Percentiles rank a stretch among this genome's conserved stretches.
Evolutionary conservation across 1,140 invertebrate genomes (phyloP).

Genomic region (Zaprionus vittiger): DNA sequence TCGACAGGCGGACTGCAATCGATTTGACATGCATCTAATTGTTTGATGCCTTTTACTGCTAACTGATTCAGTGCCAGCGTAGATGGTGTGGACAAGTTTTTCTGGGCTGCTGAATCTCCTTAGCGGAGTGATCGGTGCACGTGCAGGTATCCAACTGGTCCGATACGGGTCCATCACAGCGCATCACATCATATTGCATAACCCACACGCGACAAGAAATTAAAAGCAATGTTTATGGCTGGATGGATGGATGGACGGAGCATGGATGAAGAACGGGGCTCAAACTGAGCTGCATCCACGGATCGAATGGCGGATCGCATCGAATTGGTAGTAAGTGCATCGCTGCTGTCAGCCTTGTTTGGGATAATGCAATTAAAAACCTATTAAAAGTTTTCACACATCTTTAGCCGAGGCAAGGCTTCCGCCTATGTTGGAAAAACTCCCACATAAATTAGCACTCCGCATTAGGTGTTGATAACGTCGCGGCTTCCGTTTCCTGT

Average conservation of each 20-base stretch:
- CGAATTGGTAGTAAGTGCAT: slow-evolving; percentile 33
- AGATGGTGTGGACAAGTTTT: slow-evolving; percentile 68
- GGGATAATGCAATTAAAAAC: slow-evolving; percentile 72
- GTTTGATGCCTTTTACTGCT: slow-evolving; percentile 75
- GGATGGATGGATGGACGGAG: not conserved
- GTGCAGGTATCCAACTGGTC: slow-evolving; percentile 58
- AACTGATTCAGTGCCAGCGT: slow-evolving; percentile 58
- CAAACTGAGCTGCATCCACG: slow-evolving; percentile 9
- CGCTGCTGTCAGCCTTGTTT: slow-evolving; percentile 62
- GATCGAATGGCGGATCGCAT: slow-evolving; percentile 23
- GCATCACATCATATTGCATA: slow-evolving; percentile 65
- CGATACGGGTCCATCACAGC: slow-evolving; percentile 15
- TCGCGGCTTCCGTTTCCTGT: slow-evolving; percentile 53
- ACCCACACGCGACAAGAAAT: slow-evolving; percentile 75
- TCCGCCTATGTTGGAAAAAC: slow-evolving; percentile 26
- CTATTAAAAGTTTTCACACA: slow-evolving; percentile 78
- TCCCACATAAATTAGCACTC: slow-evolving; percentile 77
- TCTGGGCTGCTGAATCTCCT: slow-evolving; percentile 45
- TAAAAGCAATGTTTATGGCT: slow-evolving; percentile 52
- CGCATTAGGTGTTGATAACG: slow-evolving; percentile 29
- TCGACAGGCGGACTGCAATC: slow-evolving; percentile 37
- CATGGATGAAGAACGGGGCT: slow-evolving; percentile 31
- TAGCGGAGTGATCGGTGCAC: slow-evolving; percentile 55
- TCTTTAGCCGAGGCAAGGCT: slow-evolving; percentile 17
- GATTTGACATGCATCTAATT: slow-evolving; percentile 68